These are phyloP conservation scores for Prunella fulvescens DNA, from an alignment of 2,113 vertebrate genomes.

Conservation along the genomic window DNA sequence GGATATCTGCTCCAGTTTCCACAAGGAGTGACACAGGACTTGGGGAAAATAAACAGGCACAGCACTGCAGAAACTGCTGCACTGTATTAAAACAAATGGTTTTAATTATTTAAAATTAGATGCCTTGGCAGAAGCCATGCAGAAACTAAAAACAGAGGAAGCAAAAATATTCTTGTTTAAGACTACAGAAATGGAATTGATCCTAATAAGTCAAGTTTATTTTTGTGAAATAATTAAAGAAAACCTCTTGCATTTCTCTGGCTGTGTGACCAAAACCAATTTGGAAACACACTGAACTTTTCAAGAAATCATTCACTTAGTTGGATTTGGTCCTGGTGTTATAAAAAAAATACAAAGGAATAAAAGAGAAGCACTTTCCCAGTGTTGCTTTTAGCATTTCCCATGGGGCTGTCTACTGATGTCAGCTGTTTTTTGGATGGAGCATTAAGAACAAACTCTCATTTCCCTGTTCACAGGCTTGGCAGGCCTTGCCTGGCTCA, in stretches of 20 bases:
- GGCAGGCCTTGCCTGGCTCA: background rate
- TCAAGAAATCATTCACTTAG: constrained; percentile 38
- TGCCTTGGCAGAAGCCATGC: background rate
- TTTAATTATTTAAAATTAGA: constrained; percentile 55
- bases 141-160: background rate
- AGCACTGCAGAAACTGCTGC: constrained; percentile 11
- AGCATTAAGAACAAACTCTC: background rate
- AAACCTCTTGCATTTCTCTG: constrained; percentile 19
- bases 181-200: constrained; percentile 33
- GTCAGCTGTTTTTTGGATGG: background rate
- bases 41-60: background rate
- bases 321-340: constrained; percentile 8
- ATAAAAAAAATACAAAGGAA: background rate
- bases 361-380: background rate
- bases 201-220: constrained; percentile 44
- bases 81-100: constrained; percentile 33
- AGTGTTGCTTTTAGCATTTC: background rate
- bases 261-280: constrained; percentile 28
- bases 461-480: background rate
- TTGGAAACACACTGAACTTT: background rate
- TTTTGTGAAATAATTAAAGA: constrained; percentile 39
- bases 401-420: background rate
- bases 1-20: background rate
- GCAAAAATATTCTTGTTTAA: constrained; percentile 57
- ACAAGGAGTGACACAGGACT: background rate